Conservation (phyloP, 2,888 invertebrate genomes). For the Priocnemis perturbator region DNA sequence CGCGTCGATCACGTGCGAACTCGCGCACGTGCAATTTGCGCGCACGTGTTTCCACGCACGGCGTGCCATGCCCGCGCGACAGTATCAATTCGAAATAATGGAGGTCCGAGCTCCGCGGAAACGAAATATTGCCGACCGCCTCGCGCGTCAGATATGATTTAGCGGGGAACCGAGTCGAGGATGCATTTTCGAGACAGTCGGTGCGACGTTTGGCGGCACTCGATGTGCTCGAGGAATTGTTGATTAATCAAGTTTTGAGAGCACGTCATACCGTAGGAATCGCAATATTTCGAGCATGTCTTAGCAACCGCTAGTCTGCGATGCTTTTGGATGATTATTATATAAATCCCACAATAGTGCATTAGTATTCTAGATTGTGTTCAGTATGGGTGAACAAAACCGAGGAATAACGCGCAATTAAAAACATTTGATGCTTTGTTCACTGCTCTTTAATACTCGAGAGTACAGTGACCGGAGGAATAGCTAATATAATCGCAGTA, state of each 20-base stretch:
- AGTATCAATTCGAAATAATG: conserved; percentile 26
- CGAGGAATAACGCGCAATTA: too few species aligned
- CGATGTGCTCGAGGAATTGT: background rate
- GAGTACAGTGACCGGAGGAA: too few species aligned
- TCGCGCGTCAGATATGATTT: conserved; percentile 28
- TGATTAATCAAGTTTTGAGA: background rate
- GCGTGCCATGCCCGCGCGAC: conserved; percentile 1
- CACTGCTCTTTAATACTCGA: conserved; percentile 10
- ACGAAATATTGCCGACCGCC: conserved; percentile 32
- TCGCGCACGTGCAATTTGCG: conserved; percentile 5
- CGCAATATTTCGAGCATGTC: too few species aligned
- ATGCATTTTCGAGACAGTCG: conserved; percentile 23
- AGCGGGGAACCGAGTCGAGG: conserved; percentile 13
- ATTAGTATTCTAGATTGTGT: too few species aligned
- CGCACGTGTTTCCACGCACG: conserved; percentile 3
- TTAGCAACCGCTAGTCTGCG: too few species aligned
- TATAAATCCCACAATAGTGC: too few species aligned
- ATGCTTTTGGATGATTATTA: too few species aligned
- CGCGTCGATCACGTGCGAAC: background rate
- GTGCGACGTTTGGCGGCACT: background rate
- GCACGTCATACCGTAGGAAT: too few species aligned
- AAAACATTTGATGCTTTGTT: conserved; percentile 25
- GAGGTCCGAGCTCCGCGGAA: conserved; percentile 17
- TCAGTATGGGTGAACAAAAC: too few species aligned
- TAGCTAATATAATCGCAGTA: too few species aligned